Conservation (phyloP, 1,140 invertebrate genomes). For the Drosophila aff. region DNA sequence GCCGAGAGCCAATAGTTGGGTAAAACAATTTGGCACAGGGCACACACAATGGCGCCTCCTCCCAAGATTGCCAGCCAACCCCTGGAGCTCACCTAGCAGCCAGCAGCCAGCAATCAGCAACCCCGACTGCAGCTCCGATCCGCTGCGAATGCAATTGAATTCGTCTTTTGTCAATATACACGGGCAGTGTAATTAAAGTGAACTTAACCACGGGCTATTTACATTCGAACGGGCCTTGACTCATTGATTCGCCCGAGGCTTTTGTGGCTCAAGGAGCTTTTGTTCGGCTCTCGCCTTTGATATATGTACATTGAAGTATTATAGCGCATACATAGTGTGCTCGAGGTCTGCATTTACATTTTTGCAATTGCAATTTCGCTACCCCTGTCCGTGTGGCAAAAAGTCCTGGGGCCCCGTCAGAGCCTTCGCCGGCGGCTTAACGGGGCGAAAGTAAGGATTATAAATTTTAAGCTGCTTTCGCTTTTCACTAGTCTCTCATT, state of each 20-base stretch:
- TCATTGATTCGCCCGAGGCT: slow-evolving; percentile 66
- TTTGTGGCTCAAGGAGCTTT: slow-evolving; percentile 66
- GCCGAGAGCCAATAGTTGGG: slow-evolving; percentile 38
- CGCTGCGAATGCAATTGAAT: slow-evolving; percentile 54
- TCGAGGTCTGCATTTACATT: slow-evolving; percentile 50
- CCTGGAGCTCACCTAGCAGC: slow-evolving; percentile 20
- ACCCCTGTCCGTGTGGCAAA: slow-evolving; percentile 8
- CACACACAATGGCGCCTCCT: slow-evolving; percentile 30
- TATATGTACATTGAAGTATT: slow-evolving; percentile 26
- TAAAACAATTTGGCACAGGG: slow-evolving; percentile 6
- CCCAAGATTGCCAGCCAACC: slow-evolving; percentile 46
- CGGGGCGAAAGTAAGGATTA: slow-evolving; percentile 80
- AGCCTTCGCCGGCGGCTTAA: slow-evolving; percentile 53
- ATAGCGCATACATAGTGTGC: slow-evolving; percentile 8
- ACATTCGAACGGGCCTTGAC: slow-evolving; percentile 63
- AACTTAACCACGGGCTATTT: slow-evolving; percentile 71
- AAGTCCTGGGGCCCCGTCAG: neutral
- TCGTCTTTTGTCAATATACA: slow-evolving; percentile 46
- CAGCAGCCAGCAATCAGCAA: slow-evolving; percentile 33
- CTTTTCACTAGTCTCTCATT: slow-evolving; percentile 60
- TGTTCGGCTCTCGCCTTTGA: slow-evolving; percentile 45
- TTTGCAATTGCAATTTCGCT: slow-evolving; percentile 48
- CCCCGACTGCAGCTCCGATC: slow-evolving; percentile 26
- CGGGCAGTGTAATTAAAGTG: slow-evolving; percentile 54
- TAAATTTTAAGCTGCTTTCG: slow-evolving; percentile 82